Evolutionary conservation across 2,113 vertebrate genomes (phyloP).

Genomic region (Thamnophis sirtalis): DNA sequence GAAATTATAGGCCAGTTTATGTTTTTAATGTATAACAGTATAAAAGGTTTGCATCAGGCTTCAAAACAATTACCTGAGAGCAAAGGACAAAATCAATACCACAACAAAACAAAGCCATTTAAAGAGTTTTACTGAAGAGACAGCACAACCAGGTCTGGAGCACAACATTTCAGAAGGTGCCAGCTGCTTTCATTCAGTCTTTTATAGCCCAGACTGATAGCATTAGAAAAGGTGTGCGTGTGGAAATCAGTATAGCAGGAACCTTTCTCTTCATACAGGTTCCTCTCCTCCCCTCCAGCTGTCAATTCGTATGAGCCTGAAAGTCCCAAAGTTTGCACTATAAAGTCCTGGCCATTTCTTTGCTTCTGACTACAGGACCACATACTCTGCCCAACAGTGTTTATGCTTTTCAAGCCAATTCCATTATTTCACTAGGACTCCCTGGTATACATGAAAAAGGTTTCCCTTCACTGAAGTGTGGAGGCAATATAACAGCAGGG

Average conservation of each 20-base stretch:
- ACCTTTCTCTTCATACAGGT: background rate
- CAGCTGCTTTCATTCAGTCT: background rate
- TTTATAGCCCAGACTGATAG: background rate
- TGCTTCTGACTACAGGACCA: background rate
- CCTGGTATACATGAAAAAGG: background rate
- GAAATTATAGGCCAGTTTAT: background rate
- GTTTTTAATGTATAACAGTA: background rate
- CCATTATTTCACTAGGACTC: background rate
- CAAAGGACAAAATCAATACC: background rate
- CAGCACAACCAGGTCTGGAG: background rate
- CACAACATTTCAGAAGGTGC: background rate
- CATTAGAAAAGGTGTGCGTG: background rate
- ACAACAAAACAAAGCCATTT: background rate
- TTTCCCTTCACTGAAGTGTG: background rate
- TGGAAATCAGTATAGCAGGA: background rate
- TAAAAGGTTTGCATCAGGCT: slow-evolving; percentile 30
- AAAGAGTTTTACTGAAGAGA: background rate
- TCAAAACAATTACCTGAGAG: slow-evolving; percentile 22
- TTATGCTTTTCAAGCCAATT: background rate
- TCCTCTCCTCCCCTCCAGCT: background rate
- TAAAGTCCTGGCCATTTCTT: background rate
- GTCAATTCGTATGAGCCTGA: background rate
- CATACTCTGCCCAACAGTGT: background rate
- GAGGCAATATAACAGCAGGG: background rate
- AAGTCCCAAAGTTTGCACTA: background rate